These are phyloP conservation scores for Agrotis clavis DNA, from an alignment of 2,888 invertebrate genomes.

Conservation along the genomic window DNA sequence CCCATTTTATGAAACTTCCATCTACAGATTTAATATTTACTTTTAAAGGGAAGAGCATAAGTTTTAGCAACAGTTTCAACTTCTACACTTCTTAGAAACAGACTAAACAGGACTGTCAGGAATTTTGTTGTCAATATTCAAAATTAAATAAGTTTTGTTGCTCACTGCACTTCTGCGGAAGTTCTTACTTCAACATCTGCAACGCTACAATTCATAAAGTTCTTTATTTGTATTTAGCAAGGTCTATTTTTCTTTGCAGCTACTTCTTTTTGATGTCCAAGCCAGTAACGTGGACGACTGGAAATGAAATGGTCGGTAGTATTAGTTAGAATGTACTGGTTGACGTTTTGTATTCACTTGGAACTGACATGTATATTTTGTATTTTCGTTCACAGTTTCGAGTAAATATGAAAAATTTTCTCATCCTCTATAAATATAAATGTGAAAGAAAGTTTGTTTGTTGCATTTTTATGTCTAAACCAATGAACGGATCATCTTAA, in stretches of 20 bases:
- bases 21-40: not conserved
- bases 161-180: conserved; percentile 22
- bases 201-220: not conserved
- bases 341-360: conserved; percentile 10
- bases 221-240: not conserved
- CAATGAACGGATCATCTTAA: too few relatives aligned
- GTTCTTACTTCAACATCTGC: conserved; percentile 10
- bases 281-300: conserved; percentile 36
- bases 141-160: conserved; percentile 50
- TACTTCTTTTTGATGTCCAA: conserved; percentile 48
- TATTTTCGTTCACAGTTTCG: not conserved
- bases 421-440: too few relatives aligned
- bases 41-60: not conserved
- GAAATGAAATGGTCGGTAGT: conserved; percentile 52
- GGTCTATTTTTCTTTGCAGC: conserved; percentile 23
- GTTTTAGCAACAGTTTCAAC: conserved; percentile 5
- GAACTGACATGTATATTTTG: conserved; percentile 29
- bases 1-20: not conserved
- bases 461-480: too few relatives aligned
- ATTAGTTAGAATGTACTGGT: conserved; percentile 39
- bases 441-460: too few relatives aligned
- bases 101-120: conserved; percentile 16
- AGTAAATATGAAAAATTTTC: not conserved
- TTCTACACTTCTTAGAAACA: conserved; percentile 14
- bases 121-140: conserved; percentile 53